phyloP scores from a whole-genome alignment of 2,888 invertebrate species.

The Lepidochrysops patricia region DNA sequence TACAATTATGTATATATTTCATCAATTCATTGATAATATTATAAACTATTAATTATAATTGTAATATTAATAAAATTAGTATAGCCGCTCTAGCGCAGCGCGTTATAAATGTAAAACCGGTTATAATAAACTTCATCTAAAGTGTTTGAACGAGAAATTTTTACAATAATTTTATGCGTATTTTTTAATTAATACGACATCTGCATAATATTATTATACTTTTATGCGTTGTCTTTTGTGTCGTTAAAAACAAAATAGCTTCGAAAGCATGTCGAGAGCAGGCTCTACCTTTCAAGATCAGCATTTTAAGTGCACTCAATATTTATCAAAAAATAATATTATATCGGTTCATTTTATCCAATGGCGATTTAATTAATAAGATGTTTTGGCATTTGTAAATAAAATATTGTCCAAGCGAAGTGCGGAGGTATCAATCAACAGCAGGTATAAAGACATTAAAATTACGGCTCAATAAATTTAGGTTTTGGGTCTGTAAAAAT shows the following conservation, averaged over 20 bases:
- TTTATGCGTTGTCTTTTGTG: background rate
- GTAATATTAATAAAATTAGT: background rate
- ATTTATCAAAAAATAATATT: no score
- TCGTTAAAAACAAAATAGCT: background rate
- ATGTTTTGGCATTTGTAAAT: background rate
- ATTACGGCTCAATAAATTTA: background rate
- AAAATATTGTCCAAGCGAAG: background rate
- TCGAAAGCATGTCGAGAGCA: no score
- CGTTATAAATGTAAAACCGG: constrained; percentile 9
- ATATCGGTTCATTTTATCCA: no score
- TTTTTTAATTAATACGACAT: constrained; percentile 1
- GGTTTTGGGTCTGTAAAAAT: background rate
- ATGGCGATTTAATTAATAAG: background rate
- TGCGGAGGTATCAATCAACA: background rate
- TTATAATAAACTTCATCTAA: background rate
- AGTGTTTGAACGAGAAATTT: constrained; percentile 2
- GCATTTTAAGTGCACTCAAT: background rate
- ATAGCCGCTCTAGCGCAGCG: background rate
- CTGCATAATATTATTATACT: background rate
- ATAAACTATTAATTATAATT: background rate
- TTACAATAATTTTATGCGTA: background rate
- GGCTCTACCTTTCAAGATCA: no score
- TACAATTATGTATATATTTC: background rate
- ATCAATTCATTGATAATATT: background rate
- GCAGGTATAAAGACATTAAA: background rate